Evolutionary conservation across 2,888 invertebrate species (phyloP), one percentile per base, ranked within the genome.

Genomic region (Tinea pellionella): DNA sequence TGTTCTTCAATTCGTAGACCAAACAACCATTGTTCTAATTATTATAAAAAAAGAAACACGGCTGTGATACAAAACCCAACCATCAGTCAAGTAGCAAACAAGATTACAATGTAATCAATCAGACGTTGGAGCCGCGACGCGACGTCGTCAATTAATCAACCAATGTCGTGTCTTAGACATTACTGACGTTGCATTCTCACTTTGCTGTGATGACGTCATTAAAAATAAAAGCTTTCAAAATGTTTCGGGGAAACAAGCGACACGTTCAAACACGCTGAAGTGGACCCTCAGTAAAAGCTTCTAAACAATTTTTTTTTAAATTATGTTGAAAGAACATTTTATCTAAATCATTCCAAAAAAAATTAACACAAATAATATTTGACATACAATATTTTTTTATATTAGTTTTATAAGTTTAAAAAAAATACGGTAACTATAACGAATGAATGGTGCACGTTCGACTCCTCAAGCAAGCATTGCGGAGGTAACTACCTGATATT

Each of bases 101-200:
- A 80, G 80, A 83, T 84, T 80, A 82, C 79, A 80, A 72, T 74
- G 80, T 77, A 78, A 86, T 85, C 84, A 83, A 85, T 85, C 86
- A 84, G 74, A 63, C 63, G 67, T 64, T 64, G 67, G 67, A 58
- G 69, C 13, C 42, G 69, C 57, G 69, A 69, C 68, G 73, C 73
- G 71, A 73, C 71, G 74, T 73, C 70, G 60, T 73, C 77, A 78
- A 84, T 84, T 82, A 83, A 84, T 85, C 84, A 82, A 80, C 70
- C 65, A 70, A 68, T 70, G 74, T 73, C 73, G 70, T 64, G 66
- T 65, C 69, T 69, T 71, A 72, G 69, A 68, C 61, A 61, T 61
- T 60, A 62, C 42, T 19, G 59, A 59, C 43, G 59, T 11, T 43
- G 43, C 59, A 57, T 30, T 57, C 57, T 32, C 55, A 47, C 53